Conservation (phyloP, 2,113 vertebrate genomes). For the Ardeotis arabs region DNA sequence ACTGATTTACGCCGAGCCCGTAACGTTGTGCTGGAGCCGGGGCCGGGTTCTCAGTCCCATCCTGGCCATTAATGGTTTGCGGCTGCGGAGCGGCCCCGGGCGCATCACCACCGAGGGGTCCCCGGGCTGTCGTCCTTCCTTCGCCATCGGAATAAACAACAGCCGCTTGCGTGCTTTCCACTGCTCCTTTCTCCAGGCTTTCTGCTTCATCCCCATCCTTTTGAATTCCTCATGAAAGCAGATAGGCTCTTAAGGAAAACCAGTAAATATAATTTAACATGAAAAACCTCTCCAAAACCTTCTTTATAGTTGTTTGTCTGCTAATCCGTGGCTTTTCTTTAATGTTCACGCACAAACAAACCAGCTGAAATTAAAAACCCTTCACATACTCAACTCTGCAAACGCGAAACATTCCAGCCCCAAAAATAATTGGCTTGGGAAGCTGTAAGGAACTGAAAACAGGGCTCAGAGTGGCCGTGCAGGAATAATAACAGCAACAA, state of each 20-base stretch:
- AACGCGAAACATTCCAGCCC: not conserved
- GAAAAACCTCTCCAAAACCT: not conserved
- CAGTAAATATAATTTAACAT: not conserved
- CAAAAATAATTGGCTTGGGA: not conserved
- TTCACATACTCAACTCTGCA: not conserved
- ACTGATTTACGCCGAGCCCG: not conserved
- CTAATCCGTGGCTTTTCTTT: not conserved
- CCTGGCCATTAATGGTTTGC: fast-evolving
- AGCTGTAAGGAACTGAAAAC: not conserved
- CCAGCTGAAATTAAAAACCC: not conserved
- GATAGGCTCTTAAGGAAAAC: not conserved
- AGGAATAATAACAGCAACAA: too few species aligned
- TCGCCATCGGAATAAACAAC: fast-evolving
- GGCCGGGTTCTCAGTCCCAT: not conserved
- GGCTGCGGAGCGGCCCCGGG: not conserved
- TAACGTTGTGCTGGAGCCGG: not conserved
- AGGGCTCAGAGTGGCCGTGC: not conserved
- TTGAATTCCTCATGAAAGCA: not conserved
- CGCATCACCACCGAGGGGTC: fast-evolving
- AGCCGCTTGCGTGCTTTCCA: not conserved
- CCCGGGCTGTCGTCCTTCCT: not conserved
- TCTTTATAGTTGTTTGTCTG: not conserved
- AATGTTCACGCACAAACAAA: not conserved
- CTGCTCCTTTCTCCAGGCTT: not conserved
- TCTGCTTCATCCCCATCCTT: not conserved